Evolutionary conservation across 2,888 invertebrate genomes (phyloP).

Genomic region (Diabrotica balteata): DNA sequence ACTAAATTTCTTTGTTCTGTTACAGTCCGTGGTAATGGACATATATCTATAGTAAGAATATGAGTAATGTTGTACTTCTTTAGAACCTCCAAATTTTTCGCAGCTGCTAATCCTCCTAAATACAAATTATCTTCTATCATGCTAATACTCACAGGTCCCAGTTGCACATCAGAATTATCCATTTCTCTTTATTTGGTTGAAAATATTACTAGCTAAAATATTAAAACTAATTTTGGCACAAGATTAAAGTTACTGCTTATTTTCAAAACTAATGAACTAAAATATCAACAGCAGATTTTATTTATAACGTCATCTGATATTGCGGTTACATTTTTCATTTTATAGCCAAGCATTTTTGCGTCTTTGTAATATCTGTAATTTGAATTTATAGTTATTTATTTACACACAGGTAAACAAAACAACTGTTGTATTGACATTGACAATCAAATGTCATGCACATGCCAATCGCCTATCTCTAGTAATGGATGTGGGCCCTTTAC

Average conservation of each 20-base stretch:
- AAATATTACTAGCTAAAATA: background rate
- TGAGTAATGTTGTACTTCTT: constrained; percentile 73
- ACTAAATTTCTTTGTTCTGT: constrained; percentile 71
- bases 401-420: too few species aligned
- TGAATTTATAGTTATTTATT: background rate
- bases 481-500: too few species aligned
- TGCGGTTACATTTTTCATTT: constrained; percentile 21
- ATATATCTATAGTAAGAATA: constrained; percentile 84
- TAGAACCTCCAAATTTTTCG: constrained; percentile 74
- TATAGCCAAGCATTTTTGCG: constrained; percentile 27
- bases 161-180: constrained; percentile 33
- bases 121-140: constrained; percentile 66
- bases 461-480: too few species aligned
- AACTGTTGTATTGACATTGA: background rate
- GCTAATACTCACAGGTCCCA: constrained; percentile 64
- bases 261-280: background rate
- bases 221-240: background rate
- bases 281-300: constrained; percentile 13
- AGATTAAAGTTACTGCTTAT: too few species aligned
- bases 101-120: constrained; percentile 80
- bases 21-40: constrained; percentile 80
- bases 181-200: constrained; percentile 1
- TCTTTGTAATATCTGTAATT: constrained; percentile 13
- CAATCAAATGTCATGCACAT: background rate
- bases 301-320: constrained; percentile 17